Evolutionary conservation across 2,113 vertebrate species (phyloP), one percentile per base, ranked within the genome.

Genomic region (Cervus canadensis): DNA sequence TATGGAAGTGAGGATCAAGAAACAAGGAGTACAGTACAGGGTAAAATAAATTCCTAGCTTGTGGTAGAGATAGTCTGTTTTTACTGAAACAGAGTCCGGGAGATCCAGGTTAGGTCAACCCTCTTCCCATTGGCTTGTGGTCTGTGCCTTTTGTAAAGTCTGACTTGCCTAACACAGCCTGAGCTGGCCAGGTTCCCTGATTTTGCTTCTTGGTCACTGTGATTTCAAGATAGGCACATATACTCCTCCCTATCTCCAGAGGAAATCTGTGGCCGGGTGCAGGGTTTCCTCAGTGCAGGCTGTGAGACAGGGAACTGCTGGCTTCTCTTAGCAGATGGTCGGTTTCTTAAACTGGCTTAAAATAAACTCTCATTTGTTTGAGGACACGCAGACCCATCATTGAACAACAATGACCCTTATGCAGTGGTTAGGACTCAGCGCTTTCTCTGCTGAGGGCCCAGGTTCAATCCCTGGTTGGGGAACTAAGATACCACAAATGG

Each of bases 211-310:
- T 96, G 95, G 88, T 96, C 90, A 95, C 36, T 56, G 67, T 96
- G 92, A 98, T 97, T 97, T 98, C 56, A 62, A 95, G 97, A 98
- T 86, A 96, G 52, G 76, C 62, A 56, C 36, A 78, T 60, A 85
- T 54, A 87, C 7, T 79, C 45, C 9, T 95, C 16, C 62, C 30
- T 97, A 96, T 97, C 97, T 96, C 64, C 15, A 40, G 33, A 81
- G 48, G 59, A 71, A 95, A 64, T 98, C 98, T 97, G 94, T 84
- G 90, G 62, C 48, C 50, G 13, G 79, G 79, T 33, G 15, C 87
- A 83, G 62, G 25, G 60, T 96, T 97, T 98, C 87, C 92, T 97
- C 48, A 84, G 1, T 76, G 16, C 36, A 81, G 30, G 45, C 45
- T 91, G 62, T 92, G 74, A 96, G 95, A 91, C n/a, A 95, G 45